Percentiles rank a stretch among this genome's conserved stretches.
These are phyloP conservation scores for Sebastiscus albofasciatus DNA, from an alignment of 2,797 vertebrate genomes.

Conservation along the genomic window DNA sequence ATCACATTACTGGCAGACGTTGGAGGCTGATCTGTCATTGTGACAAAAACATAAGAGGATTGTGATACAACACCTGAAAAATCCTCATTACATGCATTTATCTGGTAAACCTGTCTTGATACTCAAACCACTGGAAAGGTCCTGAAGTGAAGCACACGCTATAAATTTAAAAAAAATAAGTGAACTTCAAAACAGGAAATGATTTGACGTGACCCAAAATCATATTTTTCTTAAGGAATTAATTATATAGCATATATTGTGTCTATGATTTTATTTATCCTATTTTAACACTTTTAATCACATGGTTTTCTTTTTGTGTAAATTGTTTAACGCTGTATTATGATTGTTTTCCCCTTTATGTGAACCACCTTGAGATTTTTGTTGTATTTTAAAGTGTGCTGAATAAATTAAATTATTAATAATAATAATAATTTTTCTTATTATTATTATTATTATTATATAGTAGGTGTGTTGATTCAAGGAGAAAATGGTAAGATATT, in stretches of 20 bases:
- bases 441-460: not conserved
- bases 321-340: no score
- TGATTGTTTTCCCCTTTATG: no score
- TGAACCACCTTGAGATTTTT: no score
- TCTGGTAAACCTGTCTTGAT: not conserved
- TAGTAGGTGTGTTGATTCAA: not conserved
- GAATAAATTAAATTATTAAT: no score
- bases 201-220: not conserved
- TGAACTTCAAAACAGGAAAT: not conserved
- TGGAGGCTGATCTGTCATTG: not conserved
- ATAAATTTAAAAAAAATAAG: not conserved
- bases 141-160: not conserved
- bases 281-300: no score
- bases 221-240: not conserved
- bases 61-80: slow-evolving; percentile 2
- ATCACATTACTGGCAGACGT: not conserved
- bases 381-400: no score
- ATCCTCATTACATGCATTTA: not conserved
- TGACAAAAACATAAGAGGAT: not conserved
- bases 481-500: not conserved
- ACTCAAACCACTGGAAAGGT: not conserved
- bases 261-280: no score
- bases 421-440: no score
- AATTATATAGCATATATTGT: not conserved
- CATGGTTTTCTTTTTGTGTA: no score